Percentiles rank a stretch among this genome's conserved stretches.
phyloP scores from a whole-genome alignment of 2,888 invertebrate species.

The Tenthredo scrophulariae region DNA sequence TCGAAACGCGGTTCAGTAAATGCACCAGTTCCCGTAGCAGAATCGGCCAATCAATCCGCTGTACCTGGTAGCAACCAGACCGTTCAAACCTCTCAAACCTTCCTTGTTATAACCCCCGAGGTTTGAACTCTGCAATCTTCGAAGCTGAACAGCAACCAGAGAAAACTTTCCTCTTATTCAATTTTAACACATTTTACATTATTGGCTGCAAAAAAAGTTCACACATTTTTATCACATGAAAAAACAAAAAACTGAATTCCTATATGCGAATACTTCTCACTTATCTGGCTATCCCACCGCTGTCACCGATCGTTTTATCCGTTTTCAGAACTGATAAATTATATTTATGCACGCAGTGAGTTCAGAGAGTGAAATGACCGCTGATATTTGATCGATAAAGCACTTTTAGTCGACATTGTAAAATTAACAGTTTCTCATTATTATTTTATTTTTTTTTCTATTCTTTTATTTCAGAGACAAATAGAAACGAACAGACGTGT shows the following conservation, averaged over 20 bases:
- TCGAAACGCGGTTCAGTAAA: conserved; percentile 47
- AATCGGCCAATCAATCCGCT: conserved; percentile 33
- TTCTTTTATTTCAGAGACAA: neutral
- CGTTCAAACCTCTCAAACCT: conserved; percentile 9
- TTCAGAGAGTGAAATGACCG: neutral
- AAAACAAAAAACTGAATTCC: neutral
- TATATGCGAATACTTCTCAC: neutral
- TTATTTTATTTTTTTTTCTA: neutral
- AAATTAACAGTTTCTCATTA: neutral
- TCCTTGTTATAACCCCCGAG: neutral
- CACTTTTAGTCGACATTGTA: neutral
- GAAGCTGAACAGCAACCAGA: neutral
- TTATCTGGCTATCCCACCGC: neutral
- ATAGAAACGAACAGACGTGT: neutral
- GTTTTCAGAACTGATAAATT: neutral
- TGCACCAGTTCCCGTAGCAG: conserved; percentile 5
- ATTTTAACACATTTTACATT: neutral
- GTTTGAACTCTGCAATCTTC: neutral
- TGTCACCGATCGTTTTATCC: neutral
- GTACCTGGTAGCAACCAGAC: conserved; percentile 7
- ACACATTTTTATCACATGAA: neutral
- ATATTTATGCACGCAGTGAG: neutral
- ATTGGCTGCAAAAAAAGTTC: neutral
- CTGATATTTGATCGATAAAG: neutral
- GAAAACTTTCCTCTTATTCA: neutral